These are phyloP conservation scores for Procapra przewalskii DNA, from an alignment of 2,113 vertebrate species.

Conservation along the genomic window DNA sequence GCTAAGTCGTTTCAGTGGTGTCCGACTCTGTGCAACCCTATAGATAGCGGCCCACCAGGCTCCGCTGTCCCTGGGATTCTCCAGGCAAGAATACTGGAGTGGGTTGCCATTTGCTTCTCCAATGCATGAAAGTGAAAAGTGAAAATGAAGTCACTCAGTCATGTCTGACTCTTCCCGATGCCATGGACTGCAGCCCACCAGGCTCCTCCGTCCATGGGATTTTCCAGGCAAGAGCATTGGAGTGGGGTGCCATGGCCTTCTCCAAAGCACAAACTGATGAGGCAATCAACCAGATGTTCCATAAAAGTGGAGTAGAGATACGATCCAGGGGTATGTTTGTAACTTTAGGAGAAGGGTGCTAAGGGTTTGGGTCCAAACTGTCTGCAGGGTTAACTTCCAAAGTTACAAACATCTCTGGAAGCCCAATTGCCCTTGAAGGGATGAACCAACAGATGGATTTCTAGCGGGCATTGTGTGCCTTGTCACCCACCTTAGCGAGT, in stretches of 20 bases:
- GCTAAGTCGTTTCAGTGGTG: too few relatives aligned
- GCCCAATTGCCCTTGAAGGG: not conserved
- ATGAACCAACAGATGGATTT: not conserved
- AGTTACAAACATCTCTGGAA: not conserved
- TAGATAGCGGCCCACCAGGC: too few relatives aligned
- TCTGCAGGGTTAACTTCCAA: not conserved
- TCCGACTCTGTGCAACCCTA: too few relatives aligned
- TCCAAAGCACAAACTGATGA: not conserved
- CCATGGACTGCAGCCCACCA: too few relatives aligned
- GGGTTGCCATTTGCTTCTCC: too few relatives aligned
- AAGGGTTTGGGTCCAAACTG: not conserved
- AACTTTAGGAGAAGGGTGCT: not conserved
- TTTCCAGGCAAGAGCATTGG: too few relatives aligned
- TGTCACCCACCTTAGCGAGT: not conserved
- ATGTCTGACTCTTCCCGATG: fast-evolving
- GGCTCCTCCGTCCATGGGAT: too few relatives aligned
- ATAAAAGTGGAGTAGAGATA: not conserved
- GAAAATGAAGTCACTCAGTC: too few relatives aligned
- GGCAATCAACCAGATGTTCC: not conserved
- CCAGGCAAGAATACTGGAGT: too few relatives aligned
- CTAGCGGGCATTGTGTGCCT: not conserved
- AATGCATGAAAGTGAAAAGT: too few relatives aligned
- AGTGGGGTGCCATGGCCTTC: too few relatives aligned
- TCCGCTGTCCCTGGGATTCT: too few relatives aligned
- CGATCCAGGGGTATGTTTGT: not conserved